Base-by-base conservation (phyloP, 2,113 vertebrate genomes). In the Chaenocephalus aceratus region DNA sequence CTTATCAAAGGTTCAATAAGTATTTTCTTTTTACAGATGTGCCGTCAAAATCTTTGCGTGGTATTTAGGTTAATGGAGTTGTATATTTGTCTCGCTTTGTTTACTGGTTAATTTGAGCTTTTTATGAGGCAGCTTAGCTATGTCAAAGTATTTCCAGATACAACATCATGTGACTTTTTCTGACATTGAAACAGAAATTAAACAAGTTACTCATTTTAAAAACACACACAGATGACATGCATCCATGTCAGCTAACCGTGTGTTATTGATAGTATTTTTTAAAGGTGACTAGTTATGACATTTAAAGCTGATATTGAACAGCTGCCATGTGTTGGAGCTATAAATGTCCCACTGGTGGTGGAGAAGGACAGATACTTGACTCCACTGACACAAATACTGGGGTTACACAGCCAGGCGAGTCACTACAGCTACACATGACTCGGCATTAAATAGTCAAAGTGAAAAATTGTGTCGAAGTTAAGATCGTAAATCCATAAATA, bases 301-400 rank as follows among this genome's bases (percentile, higher is more conserved):
- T 79, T 71, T 62, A 59, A 58, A 64, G 72, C 34, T 30, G 75
- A 75, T 85, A 54, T 84, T 57, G 54, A 79, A 57, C 89, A 93
- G 88, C 83, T 92, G 90, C 48, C 77, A 65, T 81, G 78, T 72
- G 61, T 66, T 66, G 0, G 30, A 79, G 91, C 87, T 92, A 89
- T 90, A 89, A 92, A 91, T 88, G 84, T 74, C 45, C 36, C 30
- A 44, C 84, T 87, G 80, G 79, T 86, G 67, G 73, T 63, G 61
- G 23, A 79, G 82, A 46, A 58, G 74, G 34, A 76, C 34, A 69
- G 89, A 86, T 63, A 92, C 85, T 75, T 59, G 88, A 93, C 85
- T 82, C 92, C 82, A 12, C 49, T 85, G 85, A 92, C 87, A 84
- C 81, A 75, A 70, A 91, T 83, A 79, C 76, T 56, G 59, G 51